Conservation (phyloP, 2,888 invertebrate species). For the Eupsilia transversa region DNA sequence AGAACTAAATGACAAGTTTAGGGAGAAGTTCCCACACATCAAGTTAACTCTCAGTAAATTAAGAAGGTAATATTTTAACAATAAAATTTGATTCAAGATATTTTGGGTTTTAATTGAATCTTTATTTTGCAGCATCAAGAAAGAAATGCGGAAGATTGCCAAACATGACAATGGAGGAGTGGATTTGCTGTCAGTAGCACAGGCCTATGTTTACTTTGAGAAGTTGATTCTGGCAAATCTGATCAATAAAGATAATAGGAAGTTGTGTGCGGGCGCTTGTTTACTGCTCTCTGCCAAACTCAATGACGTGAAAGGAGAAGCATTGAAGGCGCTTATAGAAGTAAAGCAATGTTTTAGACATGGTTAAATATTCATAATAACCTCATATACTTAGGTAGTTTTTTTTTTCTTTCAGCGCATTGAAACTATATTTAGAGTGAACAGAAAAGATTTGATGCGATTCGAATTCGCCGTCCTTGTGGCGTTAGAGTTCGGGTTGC, state of each 20-base stretch:
- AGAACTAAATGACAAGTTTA: slow-evolving; percentile 99
- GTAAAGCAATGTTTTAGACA: slow-evolving; percentile 83
- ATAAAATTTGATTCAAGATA: background rate
- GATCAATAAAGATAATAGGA: slow-evolving; percentile 98
- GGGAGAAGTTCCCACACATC: slow-evolving; percentile 98
- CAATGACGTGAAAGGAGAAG: slow-evolving; percentile 98
- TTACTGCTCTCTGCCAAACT: slow-evolving; percentile 98
- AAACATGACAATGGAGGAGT: slow-evolving; percentile 94
- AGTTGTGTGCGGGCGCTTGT: slow-evolving; percentile 98
- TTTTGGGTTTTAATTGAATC: slow-evolving; percentile 10
- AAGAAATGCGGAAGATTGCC: slow-evolving; percentile 98
- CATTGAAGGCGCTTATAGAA: slow-evolving; percentile 96
- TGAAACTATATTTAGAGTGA: slow-evolving; percentile 97
- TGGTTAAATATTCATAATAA: background rate
- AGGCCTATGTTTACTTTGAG: slow-evolving; percentile 99
- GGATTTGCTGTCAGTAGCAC: slow-evolving; percentile 97
- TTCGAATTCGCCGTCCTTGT: slow-evolving; percentile 98
- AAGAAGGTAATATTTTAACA: slow-evolving; percentile 92
- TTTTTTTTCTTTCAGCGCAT: slow-evolving; percentile 92
- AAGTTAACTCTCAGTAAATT: slow-evolving; percentile 98
- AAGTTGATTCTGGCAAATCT: slow-evolving; percentile 97
- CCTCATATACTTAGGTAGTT: background rate
- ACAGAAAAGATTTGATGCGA: slow-evolving; percentile 96
- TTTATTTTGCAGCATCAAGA: slow-evolving; percentile 94
- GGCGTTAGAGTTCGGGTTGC: slow-evolving; percentile 98